Percentiles rank a stretch among this genome's conserved stretches.
Evolutionary conservation across 2,113 vertebrate species (phyloP).

Genomic region (Ammodytes marinus): DNA sequence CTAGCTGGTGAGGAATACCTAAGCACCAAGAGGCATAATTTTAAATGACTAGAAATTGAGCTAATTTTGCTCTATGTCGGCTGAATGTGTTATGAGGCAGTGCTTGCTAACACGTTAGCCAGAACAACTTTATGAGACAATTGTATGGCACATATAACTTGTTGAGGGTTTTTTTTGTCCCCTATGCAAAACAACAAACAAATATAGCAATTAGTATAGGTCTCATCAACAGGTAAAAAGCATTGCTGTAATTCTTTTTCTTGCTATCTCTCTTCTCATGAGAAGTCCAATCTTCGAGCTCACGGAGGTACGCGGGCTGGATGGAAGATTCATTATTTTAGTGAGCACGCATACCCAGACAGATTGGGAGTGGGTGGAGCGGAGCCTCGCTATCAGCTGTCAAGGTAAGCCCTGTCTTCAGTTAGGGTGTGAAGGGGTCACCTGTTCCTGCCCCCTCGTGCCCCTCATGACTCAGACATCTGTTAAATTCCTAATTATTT

Average conservation of each 20-base stretch:
- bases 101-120: not conserved
- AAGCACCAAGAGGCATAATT: no score
- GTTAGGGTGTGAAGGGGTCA: slow-evolving; percentile 66
- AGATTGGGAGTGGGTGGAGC: slow-evolving; percentile 75
- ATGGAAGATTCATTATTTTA: slow-evolving; percentile 72
- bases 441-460: slow-evolving; percentile 58
- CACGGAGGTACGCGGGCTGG: slow-evolving; percentile 38
- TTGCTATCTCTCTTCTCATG: slow-evolving; percentile 2
- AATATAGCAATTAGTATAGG: not conserved
- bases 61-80: not conserved
- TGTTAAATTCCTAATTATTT: slow-evolving; percentile 76
- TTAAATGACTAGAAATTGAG: not conserved
- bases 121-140: not conserved
- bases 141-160: not conserved
- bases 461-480: slow-evolving; percentile 70
- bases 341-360: slow-evolving; percentile 65
- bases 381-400: slow-evolving; percentile 71
- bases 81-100: not conserved
- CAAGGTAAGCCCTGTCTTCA: slow-evolving; percentile 73
- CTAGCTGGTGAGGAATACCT: no score
- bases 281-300: slow-evolving; percentile 41
- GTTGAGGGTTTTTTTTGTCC: not conserved
- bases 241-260: slow-evolving; percentile 18
- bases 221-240: not conserved
- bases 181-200: not conserved